phyloP scores from a whole-genome alignment of 2,888 invertebrate species.

The Drosophila neotestacea region DNA sequence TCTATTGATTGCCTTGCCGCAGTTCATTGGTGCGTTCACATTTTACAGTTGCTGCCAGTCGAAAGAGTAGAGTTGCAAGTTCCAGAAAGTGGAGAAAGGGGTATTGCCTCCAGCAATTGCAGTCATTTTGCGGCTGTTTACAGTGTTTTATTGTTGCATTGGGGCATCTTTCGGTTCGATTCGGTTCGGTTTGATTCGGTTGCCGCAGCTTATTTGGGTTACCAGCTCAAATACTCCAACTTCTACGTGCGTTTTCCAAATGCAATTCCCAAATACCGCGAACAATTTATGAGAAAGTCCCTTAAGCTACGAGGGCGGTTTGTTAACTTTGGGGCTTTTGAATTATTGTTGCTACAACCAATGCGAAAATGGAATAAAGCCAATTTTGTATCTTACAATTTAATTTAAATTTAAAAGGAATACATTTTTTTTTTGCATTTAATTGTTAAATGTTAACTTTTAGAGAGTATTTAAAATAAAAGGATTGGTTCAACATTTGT shows the following conservation, averaged over 20 bases:
- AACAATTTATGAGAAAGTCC: constrained; percentile 75
- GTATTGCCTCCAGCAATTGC: constrained; percentile 43
- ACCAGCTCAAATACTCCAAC: constrained; percentile 71
- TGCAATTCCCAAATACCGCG: constrained; percentile 70
- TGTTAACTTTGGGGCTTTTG: no score
- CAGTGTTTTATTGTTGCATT: constrained; percentile 51
- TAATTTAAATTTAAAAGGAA: no score
- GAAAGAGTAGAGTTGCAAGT: neutral
- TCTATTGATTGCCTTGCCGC: constrained; percentile 77
- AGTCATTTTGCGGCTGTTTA: constrained; percentile 50
- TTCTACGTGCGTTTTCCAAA: constrained; percentile 72
- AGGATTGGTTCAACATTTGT: no score
- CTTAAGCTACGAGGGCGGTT: constrained; percentile 1
- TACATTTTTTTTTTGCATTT: no score
- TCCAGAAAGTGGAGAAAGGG: neutral
- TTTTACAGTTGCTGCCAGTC: constrained; percentile 37
- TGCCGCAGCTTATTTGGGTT: constrained; percentile 70
- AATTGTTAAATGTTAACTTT: no score
- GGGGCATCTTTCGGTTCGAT: constrained; percentile 24
- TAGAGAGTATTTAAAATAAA: no score
- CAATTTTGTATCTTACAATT: no score
- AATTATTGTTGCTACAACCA: no score
- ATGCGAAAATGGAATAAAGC: no score
- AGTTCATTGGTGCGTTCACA: constrained; percentile 70
- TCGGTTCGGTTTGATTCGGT: constrained; percentile 10